These are phyloP conservation scores for Oenanthe oenanthe DNA, from an alignment of 2,113 vertebrate genomes.

Conservation along the genomic window DNA sequence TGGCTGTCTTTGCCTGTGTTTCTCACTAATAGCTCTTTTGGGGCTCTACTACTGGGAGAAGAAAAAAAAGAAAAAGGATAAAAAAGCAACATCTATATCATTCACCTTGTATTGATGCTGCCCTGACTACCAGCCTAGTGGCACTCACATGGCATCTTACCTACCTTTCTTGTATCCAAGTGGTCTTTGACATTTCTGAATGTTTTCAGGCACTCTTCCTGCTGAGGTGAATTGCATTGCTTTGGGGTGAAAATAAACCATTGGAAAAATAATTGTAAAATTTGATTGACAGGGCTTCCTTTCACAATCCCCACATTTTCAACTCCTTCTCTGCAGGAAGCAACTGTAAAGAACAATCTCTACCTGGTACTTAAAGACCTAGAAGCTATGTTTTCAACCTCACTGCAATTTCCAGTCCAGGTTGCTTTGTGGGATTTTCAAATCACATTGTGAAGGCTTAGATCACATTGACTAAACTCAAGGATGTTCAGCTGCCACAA, in stretches of 20 bases:
- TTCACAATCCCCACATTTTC: not conserved
- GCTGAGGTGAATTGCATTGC: constrained; percentile 35
- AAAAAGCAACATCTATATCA: not conserved
- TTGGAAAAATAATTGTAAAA: constrained; percentile 45
- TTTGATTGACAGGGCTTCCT: constrained; percentile 42
- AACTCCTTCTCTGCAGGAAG: constrained; percentile 33
- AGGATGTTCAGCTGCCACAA: constrained; percentile 39
- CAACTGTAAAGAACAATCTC: constrained; percentile 51
- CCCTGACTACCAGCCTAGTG: constrained; percentile 4
- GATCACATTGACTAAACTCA: constrained; percentile 28
- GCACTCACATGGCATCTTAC: not conserved
- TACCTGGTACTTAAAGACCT: constrained; percentile 25
- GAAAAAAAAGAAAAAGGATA: not conserved
- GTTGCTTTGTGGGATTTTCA: constrained; percentile 43
- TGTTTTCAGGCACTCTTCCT: constrained; percentile 23
- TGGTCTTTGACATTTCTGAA: constrained; percentile 34
- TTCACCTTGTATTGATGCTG: not conserved
- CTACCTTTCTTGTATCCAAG: not conserved
- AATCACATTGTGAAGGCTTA: constrained; percentile 24
- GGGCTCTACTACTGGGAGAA: not conserved
- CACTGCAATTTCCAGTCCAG: constrained; percentile 31
- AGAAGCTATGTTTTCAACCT: constrained; percentile 28
- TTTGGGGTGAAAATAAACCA: constrained; percentile 48
- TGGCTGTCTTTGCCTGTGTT: not conserved
- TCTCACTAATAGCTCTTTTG: not conserved